phyloP scores from a whole-genome alignment of 2,888 invertebrate genomes.

The Pseudanteris insignis region DNA sequence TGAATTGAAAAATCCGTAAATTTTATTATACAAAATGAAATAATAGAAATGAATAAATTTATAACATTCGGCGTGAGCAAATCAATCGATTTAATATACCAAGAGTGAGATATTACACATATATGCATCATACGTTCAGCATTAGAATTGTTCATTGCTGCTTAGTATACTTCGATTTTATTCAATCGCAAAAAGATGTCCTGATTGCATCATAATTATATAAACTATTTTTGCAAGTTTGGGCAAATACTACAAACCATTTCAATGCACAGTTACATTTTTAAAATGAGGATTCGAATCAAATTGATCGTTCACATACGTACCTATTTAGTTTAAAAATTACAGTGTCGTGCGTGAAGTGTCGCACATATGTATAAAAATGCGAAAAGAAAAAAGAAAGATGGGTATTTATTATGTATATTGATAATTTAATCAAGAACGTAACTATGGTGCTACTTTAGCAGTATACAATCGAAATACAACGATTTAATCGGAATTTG shows the following conservation, averaged over 20 bases:
- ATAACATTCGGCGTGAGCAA: conserved; percentile 47
- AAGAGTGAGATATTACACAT: conserved; percentile 52
- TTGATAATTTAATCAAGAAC: no score
- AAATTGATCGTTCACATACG: conserved; percentile 36
- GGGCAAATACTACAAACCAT: conserved; percentile 47
- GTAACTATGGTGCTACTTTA: no score
- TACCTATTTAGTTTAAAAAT: conserved; percentile 30
- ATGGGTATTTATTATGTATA: no score
- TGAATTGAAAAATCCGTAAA: no score
- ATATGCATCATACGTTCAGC: conserved; percentile 53
- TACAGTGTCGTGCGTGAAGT: no score
- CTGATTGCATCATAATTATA: conserved; percentile 33
- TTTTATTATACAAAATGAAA: no score
- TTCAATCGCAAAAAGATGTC: conserved; percentile 36
- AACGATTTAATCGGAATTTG: no score
- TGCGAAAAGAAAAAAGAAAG: no score
- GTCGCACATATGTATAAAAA: no score
- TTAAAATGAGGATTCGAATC: conserved; percentile 37
- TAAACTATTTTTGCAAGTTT: conserved; percentile 43
- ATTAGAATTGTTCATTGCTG: conserved; percentile 51
- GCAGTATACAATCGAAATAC: no score
- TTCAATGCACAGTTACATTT: conserved; percentile 40
- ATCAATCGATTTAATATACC: conserved; percentile 48
- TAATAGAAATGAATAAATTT: conserved; percentile 29
- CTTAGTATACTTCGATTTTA: conserved; percentile 41